Conservation (phyloP, 2,113 vertebrate genomes). For the Tragelaphus strepsiceros region DNA sequence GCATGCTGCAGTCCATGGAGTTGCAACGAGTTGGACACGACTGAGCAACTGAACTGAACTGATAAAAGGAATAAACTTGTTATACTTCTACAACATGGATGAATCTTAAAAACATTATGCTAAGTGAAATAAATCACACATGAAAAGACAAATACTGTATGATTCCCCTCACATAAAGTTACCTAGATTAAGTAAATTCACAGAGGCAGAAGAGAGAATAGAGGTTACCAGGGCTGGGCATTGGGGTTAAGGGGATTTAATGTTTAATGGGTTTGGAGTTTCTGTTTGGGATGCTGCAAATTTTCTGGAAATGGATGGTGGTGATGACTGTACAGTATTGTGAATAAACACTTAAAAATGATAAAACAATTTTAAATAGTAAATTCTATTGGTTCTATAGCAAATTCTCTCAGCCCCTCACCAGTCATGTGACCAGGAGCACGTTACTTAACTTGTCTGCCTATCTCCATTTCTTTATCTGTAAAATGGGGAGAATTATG, state of each 20-base stretch:
- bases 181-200: neutral
- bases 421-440: neutral
- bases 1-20: neutral
- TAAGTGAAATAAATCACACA: neutral
- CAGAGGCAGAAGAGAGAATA: neutral
- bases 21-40: rapidly evolving
- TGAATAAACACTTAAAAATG: neutral
- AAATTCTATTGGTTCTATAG: neutral
- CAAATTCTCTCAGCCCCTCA: neutral
- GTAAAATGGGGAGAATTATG: neutral
- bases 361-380: neutral
- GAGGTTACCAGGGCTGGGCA: neutral
- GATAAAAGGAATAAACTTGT: neutral
- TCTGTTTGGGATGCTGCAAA: neutral
- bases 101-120: neutral
- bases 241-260: neutral
- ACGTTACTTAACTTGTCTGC: neutral
- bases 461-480: neutral
- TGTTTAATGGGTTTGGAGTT: neutral
- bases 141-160: neutral
- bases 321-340: neutral
- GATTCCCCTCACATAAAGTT: neutral
- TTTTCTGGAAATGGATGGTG: neutral
- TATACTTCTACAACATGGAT: neutral
- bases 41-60: neutral